Conservation (phyloP, 2,113 vertebrate species). For the Crotalus helleri region DNA sequence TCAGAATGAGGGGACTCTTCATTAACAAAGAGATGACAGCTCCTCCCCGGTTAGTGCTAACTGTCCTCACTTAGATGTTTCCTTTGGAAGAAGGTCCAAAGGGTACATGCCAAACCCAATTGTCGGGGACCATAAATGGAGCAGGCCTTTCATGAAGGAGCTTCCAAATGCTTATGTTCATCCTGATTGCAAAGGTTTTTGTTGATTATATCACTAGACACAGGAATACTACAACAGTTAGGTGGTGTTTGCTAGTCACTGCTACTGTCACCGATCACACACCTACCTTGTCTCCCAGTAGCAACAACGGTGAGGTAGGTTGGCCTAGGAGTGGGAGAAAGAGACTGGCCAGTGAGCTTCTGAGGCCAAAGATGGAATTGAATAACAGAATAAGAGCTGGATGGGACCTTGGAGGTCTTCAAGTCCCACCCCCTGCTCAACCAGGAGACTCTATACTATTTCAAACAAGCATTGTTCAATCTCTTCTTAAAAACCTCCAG, state of each 20-base stretch:
- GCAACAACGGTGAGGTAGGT: neutral
- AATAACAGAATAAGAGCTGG: neutral
- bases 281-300: neutral
- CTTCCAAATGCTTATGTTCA: neutral
- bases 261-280: neutral
- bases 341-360: neutral
- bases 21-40: constrained; percentile 54
- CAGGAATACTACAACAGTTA: neutral
- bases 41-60: constrained; percentile 55
- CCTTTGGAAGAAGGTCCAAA: neutral
- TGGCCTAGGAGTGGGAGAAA: neutral
- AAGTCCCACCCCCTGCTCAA: neutral
- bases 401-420: neutral
- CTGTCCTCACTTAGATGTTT: constrained; percentile 52
- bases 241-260: neutral
- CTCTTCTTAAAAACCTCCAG: no score
- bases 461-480: no score
- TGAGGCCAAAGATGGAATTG: neutral
- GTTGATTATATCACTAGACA: no score
- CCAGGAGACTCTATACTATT: no score
- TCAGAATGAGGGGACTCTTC: constrained; percentile 42
- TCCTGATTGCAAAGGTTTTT: neutral
- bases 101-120: neutral
- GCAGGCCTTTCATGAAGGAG: neutral
- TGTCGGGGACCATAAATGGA: neutral